Percentiles rank a stretch among this genome's conserved stretches.
Conservation (phyloP, 1,140 invertebrate genomes). For the Acromyrmex heyeri region DNA sequence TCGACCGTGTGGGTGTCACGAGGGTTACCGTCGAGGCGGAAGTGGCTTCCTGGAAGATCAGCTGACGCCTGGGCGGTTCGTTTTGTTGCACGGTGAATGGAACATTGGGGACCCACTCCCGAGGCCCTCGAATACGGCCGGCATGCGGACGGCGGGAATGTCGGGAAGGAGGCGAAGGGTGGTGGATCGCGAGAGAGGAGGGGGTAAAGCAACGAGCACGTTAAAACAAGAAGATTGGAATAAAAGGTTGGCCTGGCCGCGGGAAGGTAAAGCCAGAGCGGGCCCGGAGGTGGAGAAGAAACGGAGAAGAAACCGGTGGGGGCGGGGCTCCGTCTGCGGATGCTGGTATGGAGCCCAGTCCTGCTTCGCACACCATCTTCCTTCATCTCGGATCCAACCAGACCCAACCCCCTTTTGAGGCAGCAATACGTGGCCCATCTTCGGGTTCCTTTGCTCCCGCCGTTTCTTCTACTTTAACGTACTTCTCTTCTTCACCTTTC, state of each 20-base stretch:
- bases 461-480: constrained; percentile 69
- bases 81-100: constrained; percentile 71
- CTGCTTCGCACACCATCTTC: constrained; percentile 83
- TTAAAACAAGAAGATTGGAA: constrained; percentile 79
- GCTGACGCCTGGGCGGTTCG: constrained; percentile 73
- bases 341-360: constrained; percentile 82
- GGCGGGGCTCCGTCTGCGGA: constrained; percentile 82
- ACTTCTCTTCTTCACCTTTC: constrained; percentile 66
- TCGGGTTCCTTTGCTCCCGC: constrained; percentile 69
- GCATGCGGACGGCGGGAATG: constrained; percentile 44
- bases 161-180: constrained; percentile 49
- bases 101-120: constrained; percentile 62
- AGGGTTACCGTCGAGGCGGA: constrained; percentile 66
- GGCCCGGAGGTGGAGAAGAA: constrained; percentile 77
- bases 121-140: constrained; percentile 49
- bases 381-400: constrained; percentile 84
- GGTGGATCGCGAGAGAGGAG: constrained; percentile 48
- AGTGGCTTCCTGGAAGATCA: constrained; percentile 71
- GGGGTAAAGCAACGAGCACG: constrained; percentile 69
- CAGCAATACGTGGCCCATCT: constrained; percentile 78
- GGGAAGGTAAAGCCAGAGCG: constrained; percentile 69
- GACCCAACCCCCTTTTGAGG: constrained; percentile 82
- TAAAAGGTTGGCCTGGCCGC: constrained; percentile 77
- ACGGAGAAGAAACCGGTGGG: constrained; percentile 81
- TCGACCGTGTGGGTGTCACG: constrained; percentile 49